Base-by-base conservation (phyloP, 1,140 invertebrate genomes). In the Eufriesea mexicana region DNA sequence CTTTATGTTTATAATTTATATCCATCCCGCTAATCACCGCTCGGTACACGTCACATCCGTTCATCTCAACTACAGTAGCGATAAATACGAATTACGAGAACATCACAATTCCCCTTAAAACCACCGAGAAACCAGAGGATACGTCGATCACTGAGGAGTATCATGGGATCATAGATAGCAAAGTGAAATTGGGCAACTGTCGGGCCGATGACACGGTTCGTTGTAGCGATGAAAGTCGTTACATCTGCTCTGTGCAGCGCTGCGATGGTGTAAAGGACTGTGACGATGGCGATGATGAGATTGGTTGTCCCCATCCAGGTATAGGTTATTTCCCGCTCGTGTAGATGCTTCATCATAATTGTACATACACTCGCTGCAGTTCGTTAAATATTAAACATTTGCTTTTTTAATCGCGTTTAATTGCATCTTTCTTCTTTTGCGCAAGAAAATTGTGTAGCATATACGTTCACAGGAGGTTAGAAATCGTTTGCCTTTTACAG, bases 261-360 rank as follows among this genome's bases (percentile, higher is more conserved):
- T 95, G 95, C 86, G 95, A 95, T 88, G 95, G 95, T 10, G 87
- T 90, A 20, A 76, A 42, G n/a, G 94, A 95, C 85, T 96, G 96
- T 89, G 90, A 94, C 14, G 95, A 96, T 85, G 93, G 93, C 10
- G 90, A 90, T 49, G 95, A 95, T 83, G 95, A 95, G 88, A 76
- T 91, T 47, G 73, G 66, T 71, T 93, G 92, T 47, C 61, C 88
- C 23, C 77, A 87, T 76, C 75, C 86, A 91, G 90, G 90, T 91
- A 91, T n/a, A 79, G 28, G 28, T 61, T 20, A 35, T 55, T 25
- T 55, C 54, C 9, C 6, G 10, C 28, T 59, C 18, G 49, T 20
- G 7, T 76, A 16, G 9, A 76, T n/a, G 20, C 28, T 35, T 42
- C 2, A 10, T 18, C 35, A 23, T 20, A 64, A 42, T 10, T 62